Conservation (phyloP, 2,888 invertebrate genomes). For the Bellardia pandia region DNA sequence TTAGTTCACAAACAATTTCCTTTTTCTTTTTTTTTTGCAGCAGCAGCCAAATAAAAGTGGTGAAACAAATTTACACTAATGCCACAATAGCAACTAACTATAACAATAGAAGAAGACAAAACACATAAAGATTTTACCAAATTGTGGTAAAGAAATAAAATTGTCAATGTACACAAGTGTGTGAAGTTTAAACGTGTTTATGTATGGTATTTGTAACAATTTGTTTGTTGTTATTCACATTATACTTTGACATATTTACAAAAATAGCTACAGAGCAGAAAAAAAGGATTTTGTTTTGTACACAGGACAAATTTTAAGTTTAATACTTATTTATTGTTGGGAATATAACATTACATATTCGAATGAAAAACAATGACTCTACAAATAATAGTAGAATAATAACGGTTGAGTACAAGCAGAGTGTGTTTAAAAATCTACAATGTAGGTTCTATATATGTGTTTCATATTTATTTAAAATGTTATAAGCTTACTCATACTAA, state of each 20-base stretch:
- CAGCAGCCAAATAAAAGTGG: constrained; percentile 1
- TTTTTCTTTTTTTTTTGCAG: neutral
- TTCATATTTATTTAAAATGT: constrained; percentile 12
- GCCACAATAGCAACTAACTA: neutral
- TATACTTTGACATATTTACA: neutral
- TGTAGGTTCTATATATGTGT: neutral
- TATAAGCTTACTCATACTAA: constrained; percentile 9
- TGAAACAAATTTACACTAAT: neutral
- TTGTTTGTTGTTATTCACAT: neutral
- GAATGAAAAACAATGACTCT: neutral
- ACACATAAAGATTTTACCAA: constrained; percentile 8
- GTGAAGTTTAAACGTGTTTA: neutral
- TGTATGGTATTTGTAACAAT: neutral
- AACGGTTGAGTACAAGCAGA: neutral
- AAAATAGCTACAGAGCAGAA: neutral
- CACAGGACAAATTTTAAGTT: constrained; percentile 22
- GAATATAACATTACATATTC: neutral
- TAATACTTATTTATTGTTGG: constrained; percentile 11
- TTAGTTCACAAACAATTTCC: neutral
- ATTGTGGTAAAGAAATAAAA: constrained; percentile 27
- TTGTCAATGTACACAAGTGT: neutral
- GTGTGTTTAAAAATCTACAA: neutral
- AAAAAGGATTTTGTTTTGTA: constrained; percentile 8
- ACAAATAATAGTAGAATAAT: neutral
- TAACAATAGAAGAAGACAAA: neutral